Base-by-base conservation (phyloP, 2,888 invertebrate genomes). In the Lutraria lutraria region DNA sequence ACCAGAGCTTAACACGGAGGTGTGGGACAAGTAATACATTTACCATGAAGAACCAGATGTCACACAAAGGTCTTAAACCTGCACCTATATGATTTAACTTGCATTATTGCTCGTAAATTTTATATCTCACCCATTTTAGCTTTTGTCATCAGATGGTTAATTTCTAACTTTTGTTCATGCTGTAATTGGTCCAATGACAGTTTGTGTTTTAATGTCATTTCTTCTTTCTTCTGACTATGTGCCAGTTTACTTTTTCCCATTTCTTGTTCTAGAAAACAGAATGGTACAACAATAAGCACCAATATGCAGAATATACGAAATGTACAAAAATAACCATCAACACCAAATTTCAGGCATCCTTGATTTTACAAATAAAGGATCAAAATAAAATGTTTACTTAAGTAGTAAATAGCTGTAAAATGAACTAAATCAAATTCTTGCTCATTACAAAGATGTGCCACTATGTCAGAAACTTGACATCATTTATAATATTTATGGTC, bases 241-340 rank as follows among this genome's bases (percentile, higher is more conserved):
- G 93, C 89, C 88, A 94, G 92, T 56, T 93, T 93, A 72, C 89
- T 92, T 81, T 91, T 92, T 88, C 95, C 95, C 94, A 95, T 95
- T 0, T 93, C 93, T 88, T 95, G 95, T 76, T 91, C 95, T 95
- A 88, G 8, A 34, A 34, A 15, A 8, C 0, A 34, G 19, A 6
- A 76, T 21, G 83, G 19, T n/a, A 80, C 29, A 63, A 8, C 16
- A 31, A 34, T 60, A 43, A 43, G 8, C 43, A 43, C 43, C 2
- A 43, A 43, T 43, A 43, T 43, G 43, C n/a, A n/a, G n/a, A n/a
- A n/a, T n/a, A n/a, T n/a, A n/a, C n/a, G n/a, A n/a, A n/a, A n/a
- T n/a, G 19, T n/a, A 80, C 29, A 63, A 8, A 15, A 31, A 34
- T 60, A 43, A 43, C 2, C 43, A 43, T 8, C 2, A 43, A 43